A percentile compares a stretch with the other conserved stretches of the same genome.
Conservation (phyloP, 2,888 invertebrate genomes). For the Aphidoletes aphidimyza region DNA sequence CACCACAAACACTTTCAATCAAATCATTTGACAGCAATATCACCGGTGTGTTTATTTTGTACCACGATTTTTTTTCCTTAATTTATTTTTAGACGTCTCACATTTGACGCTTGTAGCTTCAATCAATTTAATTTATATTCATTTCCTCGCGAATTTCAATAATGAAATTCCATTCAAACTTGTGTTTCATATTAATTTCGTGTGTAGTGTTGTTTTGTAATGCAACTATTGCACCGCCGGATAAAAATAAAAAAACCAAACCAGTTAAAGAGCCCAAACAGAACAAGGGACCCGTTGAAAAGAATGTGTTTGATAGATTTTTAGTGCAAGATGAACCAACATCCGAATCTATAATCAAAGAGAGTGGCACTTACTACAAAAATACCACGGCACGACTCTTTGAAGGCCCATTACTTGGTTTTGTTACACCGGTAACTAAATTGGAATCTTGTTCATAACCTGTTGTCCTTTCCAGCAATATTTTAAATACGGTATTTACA, state of each 20-base stretch:
- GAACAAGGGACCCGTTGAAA: conserved; percentile 70
- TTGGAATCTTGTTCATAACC: too few species aligned
- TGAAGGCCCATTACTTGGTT: conserved; percentile 82
- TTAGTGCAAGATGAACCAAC: conserved; percentile 76
- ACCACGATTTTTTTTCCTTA: not conserved
- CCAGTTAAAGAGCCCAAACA: conserved; percentile 60
- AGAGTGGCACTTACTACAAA: conserved; percentile 80
- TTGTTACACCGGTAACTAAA: conserved; percentile 86
- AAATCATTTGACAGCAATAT: not conserved
- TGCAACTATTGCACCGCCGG: conserved; percentile 61
- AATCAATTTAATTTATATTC: not conserved
- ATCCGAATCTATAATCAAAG: conserved; percentile 78
- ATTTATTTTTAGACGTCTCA: not conserved
- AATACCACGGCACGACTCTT: conserved; percentile 75
- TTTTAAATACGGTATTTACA: too few species aligned
- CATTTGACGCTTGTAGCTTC: not conserved
- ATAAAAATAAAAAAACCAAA: conserved; percentile 61
- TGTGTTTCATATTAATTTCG: not conserved
- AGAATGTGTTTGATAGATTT: conserved; percentile 76
- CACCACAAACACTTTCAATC: not conserved
- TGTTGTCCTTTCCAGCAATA: too few species aligned
- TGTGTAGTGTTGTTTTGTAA: not conserved
- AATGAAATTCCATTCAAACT: not conserved
- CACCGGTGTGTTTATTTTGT: conserved; percentile 20
- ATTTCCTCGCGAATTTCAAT: not conserved